These are phyloP conservation scores for Chaitophorus viminalis DNA, from an alignment of 2,888 invertebrate genomes.

Conservation along the genomic window DNA sequence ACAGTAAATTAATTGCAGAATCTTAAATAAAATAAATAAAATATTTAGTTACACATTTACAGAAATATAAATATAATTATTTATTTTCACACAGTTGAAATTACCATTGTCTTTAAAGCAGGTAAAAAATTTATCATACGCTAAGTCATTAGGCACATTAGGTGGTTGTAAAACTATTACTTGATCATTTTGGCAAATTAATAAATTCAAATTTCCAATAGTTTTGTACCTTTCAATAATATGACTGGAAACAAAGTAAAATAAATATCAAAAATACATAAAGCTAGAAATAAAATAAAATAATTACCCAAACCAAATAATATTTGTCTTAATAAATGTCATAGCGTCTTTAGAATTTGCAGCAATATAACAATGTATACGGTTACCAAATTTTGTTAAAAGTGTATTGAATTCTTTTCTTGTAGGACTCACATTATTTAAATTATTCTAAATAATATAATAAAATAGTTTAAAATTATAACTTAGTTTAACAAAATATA, in stretches of 20 bases:
- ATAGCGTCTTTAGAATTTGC: conserved; percentile 52
- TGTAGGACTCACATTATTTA: conserved; percentile 42
- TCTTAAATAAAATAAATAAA: conserved; percentile 25
- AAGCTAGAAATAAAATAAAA: background rate
- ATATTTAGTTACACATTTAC: background rate
- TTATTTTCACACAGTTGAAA: background rate
- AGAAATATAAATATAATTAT: background rate
- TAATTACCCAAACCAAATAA: conserved; percentile 55
- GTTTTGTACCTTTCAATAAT: conserved; percentile 54
- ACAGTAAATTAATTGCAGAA: conserved; percentile 40
- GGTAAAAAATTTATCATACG: conserved; percentile 50
- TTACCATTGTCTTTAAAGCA: conserved; percentile 57
- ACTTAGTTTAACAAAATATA: no score
- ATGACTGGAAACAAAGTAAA: conserved; percentile 1
- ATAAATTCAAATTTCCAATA: conserved; percentile 56
- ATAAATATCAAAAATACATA: background rate
- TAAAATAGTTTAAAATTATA: background rate
- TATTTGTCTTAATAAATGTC: conserved; percentile 46
- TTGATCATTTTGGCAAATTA: conserved; percentile 58
- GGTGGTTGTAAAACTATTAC: conserved; percentile 41
- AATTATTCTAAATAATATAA: conserved; percentile 48
- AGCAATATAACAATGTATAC: conserved; percentile 42
- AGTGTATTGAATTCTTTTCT: conserved; percentile 58
- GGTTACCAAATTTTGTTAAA: conserved; percentile 56
- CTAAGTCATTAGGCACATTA: conserved; percentile 33